A percentile compares a stretch with the other conserved stretches of the same genome.
Evolutionary conservation across 2,797 vertebrate genomes (phyloP).

Genomic region (Todus mexicanus): DNA sequence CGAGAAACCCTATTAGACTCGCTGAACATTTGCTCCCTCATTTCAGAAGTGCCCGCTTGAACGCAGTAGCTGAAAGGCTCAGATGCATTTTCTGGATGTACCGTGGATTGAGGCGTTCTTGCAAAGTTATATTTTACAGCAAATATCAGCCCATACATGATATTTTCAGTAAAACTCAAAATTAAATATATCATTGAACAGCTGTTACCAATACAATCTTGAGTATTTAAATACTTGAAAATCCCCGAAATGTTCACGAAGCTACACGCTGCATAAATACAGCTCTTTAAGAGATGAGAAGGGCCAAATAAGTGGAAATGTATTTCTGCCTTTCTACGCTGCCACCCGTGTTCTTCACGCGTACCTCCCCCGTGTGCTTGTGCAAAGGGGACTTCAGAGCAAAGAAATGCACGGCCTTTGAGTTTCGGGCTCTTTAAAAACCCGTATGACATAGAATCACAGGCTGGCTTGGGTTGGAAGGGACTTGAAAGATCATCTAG

Average conservation of each 20-base stretch:
- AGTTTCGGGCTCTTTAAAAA: background rate
- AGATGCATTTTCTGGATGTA: conserved; percentile 30
- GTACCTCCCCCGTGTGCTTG: accelerated
- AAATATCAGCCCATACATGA: conserved; percentile 70
- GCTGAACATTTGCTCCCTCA: background rate
- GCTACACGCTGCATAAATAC: conserved; percentile 63
- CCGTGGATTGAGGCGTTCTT: conserved; percentile 9
- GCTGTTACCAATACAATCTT: conserved; percentile 64
- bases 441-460: background rate
- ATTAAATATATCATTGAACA: conserved; percentile 68
- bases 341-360: accelerated
- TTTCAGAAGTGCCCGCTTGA: conserved; percentile 39
- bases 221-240: conserved; percentile 64
- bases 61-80: conserved; percentile 42
- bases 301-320: background rate
- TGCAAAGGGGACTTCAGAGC: background rate
- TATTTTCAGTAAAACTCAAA: conserved; percentile 67
- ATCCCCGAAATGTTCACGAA: conserved; percentile 58
- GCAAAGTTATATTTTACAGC: conserved; percentile 37
- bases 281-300: conserved; percentile 40
- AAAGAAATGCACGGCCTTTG: background rate
- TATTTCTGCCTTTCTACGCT: background rate
- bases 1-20: conserved; percentile 50
- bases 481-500: background rate
- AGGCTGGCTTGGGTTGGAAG: background rate